Percentiles rank a stretch among this genome's conserved stretches.
Evolutionary conservation across 1,140 invertebrate genomes (phyloP).

Genomic region (Heliothis virescens): DNA sequence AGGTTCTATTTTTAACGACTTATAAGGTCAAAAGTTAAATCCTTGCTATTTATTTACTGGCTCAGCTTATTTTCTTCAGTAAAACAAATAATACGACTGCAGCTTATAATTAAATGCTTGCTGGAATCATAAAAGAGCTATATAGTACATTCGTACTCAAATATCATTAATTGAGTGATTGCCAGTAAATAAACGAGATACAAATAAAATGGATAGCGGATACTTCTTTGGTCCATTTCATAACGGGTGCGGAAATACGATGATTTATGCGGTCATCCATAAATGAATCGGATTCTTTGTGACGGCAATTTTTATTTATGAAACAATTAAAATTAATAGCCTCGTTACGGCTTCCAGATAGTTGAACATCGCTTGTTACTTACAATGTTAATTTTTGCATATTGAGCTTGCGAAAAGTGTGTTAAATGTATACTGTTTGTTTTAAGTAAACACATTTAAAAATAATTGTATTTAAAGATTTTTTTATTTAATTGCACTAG

Average conservation of each 20-base stretch:
- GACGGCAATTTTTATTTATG: constrained; percentile 46
- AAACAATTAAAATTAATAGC: constrained; percentile 48
- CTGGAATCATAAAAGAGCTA: background rate
- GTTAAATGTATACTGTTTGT: background rate
- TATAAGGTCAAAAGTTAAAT: constrained; percentile 2
- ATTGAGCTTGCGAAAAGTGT: constrained; percentile 1
- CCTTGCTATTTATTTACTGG: background rate
- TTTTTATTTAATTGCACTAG: background rate
- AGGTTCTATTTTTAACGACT: background rate
- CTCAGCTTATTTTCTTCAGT: background rate
- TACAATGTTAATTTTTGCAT: constrained; percentile 15
- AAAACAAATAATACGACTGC: background rate
- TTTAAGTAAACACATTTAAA: background rate
- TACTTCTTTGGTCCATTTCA: constrained; percentile 44
- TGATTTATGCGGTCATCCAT: constrained; percentile 48
- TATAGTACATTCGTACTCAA: background rate
- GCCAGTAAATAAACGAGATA: constrained; percentile 43
- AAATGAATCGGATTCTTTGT: constrained; percentile 42
- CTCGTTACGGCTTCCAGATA: constrained; percentile 37
- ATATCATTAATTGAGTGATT: constrained; percentile 42
- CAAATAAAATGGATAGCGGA: constrained; percentile 41
- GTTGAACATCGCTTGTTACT: constrained; percentile 39
- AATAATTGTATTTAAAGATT: background rate
- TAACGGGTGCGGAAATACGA: constrained; percentile 45
- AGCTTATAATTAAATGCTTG: background rate